Percentiles rank a stretch among this genome's conserved stretches.
These are phyloP conservation scores for Oscheius onirici DNA, from an alignment of 2,888 invertebrate species.

Conservation along the genomic window DNA sequence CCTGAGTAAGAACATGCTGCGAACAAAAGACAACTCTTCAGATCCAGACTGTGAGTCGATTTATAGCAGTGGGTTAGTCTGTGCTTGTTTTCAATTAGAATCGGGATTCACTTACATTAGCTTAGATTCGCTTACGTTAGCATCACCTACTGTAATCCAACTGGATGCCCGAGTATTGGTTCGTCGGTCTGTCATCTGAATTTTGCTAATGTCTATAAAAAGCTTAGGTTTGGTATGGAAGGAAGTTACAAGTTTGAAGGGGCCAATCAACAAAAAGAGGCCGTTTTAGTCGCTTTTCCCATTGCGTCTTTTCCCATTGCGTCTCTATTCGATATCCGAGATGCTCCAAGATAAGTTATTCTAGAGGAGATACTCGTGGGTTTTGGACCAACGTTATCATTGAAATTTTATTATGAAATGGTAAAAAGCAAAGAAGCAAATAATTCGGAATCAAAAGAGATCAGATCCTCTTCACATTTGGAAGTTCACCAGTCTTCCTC, in stretches of 20 bases:
- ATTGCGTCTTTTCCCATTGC: neutral
- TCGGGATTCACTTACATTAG: conserved; percentile 1
- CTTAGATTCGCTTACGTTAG: conserved; percentile 8
- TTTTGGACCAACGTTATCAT: too few relatives aligned
- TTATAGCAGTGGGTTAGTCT: conserved; percentile 45
- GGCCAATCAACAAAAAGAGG: too few relatives aligned
- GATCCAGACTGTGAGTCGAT: conserved; percentile 33
- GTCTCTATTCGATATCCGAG: neutral
- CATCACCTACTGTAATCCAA: conserved; percentile 22
- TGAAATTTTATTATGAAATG: conserved; percentile 7
- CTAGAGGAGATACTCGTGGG: too few relatives aligned
- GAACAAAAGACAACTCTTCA: conserved; percentile 49
- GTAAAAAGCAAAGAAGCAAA: conserved; percentile 3
- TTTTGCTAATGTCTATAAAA: too few relatives aligned
- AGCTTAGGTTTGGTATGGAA: too few relatives aligned
- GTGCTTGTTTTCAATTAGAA: conserved; percentile 6
- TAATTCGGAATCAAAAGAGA: conserved; percentile 1
- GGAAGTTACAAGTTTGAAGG: too few relatives aligned
- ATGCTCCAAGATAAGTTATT: too few relatives aligned
- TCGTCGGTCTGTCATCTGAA: conserved; percentile 9
- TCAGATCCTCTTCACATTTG: neutral
- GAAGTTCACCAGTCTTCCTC: conserved; percentile 50
- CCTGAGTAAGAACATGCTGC: conserved; percentile 56
- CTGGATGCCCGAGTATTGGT: neutral
- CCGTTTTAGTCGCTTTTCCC: neutral